Conservation (phyloP, 2,888 invertebrate species). For the Erebia epiphron region DNA sequence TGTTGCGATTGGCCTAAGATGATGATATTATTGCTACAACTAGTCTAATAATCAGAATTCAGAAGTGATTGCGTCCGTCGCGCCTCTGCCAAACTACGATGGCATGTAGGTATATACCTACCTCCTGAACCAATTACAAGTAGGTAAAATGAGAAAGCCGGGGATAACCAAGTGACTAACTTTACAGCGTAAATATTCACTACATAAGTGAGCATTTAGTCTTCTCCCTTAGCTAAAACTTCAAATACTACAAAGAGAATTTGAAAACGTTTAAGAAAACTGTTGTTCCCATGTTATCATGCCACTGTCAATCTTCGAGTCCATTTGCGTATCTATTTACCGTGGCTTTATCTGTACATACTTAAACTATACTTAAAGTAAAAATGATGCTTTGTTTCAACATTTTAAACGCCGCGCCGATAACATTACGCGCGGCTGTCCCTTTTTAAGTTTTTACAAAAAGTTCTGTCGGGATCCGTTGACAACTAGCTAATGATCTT, state of each 20-base stretch:
- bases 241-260: conserved; percentile 1
- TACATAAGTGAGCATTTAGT: too few relatives aligned
- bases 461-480: background rate
- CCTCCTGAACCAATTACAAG: too few relatives aligned
- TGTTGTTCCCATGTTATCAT: conserved; percentile 28
- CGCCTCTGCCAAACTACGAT: too few relatives aligned
- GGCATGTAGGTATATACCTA: too few relatives aligned
- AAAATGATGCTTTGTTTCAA: conserved; percentile 31
- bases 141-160: too few relatives aligned
- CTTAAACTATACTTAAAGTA: conserved; percentile 7
- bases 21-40: too few relatives aligned
- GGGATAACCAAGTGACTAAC: too few relatives aligned
- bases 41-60: too few relatives aligned
- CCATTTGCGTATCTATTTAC: conserved; percentile 34
- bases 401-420: conserved; percentile 30
- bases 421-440: conserved; percentile 17
- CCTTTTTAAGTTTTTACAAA: conserved; percentile 5
- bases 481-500: conserved; percentile 4
- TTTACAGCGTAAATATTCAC: too few relatives aligned
- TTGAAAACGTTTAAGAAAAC: background rate
- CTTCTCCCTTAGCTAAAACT: background rate
- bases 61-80: too few relatives aligned
- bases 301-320: conserved; percentile 27
- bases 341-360: conserved; percentile 30
- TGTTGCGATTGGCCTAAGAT: too few relatives aligned